A percentile compares a stretch with the other conserved stretches of the same genome.
Evolutionary conservation across 2,113 vertebrate species (phyloP).

Genomic region (Hippocampus barbouri): DNA sequence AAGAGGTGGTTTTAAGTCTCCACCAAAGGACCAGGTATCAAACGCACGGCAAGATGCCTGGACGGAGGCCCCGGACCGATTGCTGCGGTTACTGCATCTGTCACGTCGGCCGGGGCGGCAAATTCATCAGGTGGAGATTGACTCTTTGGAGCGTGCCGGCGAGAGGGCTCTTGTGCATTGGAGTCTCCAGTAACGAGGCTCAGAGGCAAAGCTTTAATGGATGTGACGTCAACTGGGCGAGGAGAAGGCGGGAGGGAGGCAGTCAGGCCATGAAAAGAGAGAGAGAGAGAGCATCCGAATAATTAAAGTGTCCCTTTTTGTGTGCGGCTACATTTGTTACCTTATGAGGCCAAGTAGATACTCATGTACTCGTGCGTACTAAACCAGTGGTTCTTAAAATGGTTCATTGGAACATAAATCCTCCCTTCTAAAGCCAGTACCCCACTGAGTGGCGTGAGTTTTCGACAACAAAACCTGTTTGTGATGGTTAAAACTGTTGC

Average conservation of each 20-base stretch:
- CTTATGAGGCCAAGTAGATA: not conserved
- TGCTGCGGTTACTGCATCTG: constrained; percentile 44
- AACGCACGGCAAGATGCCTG: constrained; percentile 32
- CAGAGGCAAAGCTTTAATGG: constrained; percentile 60
- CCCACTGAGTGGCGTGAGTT: no score
- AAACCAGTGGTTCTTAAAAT: not conserved
- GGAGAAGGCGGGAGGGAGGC: constrained; percentile 14
- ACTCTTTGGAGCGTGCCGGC: constrained; percentile 23
- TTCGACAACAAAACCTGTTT: no score
- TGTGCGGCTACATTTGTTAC: constrained; percentile 10
- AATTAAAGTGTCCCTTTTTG: constrained; percentile 45
- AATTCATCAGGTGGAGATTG: constrained; percentile 59
- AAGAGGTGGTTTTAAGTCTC: not conserved
- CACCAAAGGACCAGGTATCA: not conserved
- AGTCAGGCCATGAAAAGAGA: constrained; percentile 39
- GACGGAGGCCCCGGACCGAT: constrained; percentile 40
- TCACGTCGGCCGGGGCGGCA: constrained; percentile 37
- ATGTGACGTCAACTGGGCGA: constrained; percentile 57
- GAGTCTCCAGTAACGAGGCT: constrained; percentile 54
- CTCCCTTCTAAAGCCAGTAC: not conserved
- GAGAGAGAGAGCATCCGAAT: constrained; percentile 45
- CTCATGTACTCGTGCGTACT: not conserved
- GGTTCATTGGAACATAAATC: not conserved
- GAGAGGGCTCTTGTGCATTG: constrained; percentile 26
- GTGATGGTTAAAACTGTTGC: no score